Conservation (phyloP, 53 echinoderm and acorn worm genomes). For the Hippasteria phrygiana region DNA sequence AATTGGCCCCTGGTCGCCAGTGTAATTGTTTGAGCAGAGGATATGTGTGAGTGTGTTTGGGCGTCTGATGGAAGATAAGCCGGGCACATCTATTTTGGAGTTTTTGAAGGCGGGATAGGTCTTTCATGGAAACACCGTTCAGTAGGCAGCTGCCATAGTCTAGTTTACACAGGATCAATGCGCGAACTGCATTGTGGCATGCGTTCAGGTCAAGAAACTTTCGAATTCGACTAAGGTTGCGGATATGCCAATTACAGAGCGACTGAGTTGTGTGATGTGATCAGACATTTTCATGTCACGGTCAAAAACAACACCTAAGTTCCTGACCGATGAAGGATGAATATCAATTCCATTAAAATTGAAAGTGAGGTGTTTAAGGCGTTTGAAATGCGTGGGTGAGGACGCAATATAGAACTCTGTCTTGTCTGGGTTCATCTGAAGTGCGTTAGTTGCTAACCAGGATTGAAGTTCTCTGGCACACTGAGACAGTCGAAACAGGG, state of each 20-base stretch:
- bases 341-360: not conserved
- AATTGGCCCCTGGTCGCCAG: too few species aligned
- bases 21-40: too few species aligned
- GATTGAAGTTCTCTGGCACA: constrained; percentile 26
- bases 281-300: constrained; percentile 16
- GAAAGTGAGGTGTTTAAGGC: constrained; percentile 21
- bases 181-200: too few species aligned
- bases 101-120: too few species aligned
- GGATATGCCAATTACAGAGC: constrained; percentile 16
- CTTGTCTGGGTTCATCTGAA: constrained; percentile 18
- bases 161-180: not conserved
- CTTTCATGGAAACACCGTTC: not conserved
- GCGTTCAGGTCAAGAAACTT: constrained; percentile 31
- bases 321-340: not conserved
- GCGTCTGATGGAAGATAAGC: too few species aligned
- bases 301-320: constrained; percentile 18
- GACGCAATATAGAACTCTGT: constrained; percentile 25
- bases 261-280: constrained; percentile 4
- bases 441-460: not conserved
- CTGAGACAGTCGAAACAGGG: not conserved
- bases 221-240: constrained; percentile 20
- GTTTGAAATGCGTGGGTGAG: not conserved
- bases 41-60: too few species aligned
- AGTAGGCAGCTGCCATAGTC: not conserved
- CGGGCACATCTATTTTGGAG: too few species aligned